Conservation (phyloP, 2,797 vertebrate genomes). For the Adrianichthys oophorus region DNA sequence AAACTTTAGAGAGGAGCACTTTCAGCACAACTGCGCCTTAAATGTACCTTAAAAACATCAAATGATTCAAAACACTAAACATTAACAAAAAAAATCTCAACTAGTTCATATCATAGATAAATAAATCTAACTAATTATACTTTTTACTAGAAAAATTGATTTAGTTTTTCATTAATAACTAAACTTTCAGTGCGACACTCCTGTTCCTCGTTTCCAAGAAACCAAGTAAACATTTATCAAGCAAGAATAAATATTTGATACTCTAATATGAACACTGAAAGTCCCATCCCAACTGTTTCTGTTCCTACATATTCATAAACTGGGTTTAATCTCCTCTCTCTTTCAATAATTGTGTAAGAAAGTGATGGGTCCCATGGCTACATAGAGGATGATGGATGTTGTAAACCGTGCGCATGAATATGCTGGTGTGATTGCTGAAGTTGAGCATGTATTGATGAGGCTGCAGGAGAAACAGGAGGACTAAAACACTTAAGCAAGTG, state of each 20-base stretch:
- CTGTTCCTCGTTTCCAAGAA: conserved; percentile 30
- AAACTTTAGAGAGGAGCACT: no score
- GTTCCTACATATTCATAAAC: conserved; percentile 49
- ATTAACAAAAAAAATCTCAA: no score
- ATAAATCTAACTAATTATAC: no score
- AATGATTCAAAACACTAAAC: no score
- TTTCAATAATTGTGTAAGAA: conserved; percentile 3
- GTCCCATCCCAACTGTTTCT: conserved; percentile 26
- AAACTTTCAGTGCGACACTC: no score
- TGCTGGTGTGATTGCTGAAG: conserved; percentile 33
- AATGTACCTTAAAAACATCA: no score
- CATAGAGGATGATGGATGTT: conserved; percentile 33
- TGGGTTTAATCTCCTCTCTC: conserved; percentile 34
- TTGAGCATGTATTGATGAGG: conserved; percentile 48
- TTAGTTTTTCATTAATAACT: no score
- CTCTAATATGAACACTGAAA: conserved; percentile 37
- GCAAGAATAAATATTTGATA: conserved; percentile 62
- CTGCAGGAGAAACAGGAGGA: conserved; percentile 23
- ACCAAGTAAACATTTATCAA: conserved; percentile 38
- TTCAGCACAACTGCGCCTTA: no score
- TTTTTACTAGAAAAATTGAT: no score
- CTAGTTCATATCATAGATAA: no score
- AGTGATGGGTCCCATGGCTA: conserved; percentile 15
- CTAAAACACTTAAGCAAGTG: conserved; percentile 38
- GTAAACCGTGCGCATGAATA: conserved; percentile 16